Conservation (phyloP, 2,797 vertebrate genomes). For the Synanceia verrucosa region DNA sequence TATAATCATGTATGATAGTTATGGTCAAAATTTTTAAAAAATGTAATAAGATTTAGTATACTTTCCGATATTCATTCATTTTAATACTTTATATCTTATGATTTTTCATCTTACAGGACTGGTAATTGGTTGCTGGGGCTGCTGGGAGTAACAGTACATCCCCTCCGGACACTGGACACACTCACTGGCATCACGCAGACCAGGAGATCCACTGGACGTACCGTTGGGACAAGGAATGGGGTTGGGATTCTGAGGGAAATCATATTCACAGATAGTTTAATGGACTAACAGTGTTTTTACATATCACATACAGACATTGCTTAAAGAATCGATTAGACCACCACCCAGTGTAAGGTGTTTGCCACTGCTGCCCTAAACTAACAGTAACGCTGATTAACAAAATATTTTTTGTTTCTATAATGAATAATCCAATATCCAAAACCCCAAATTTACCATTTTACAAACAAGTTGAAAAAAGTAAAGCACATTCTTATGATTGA, state of each 20-base stretch:
- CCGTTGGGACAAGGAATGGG: slow-evolving; percentile 89
- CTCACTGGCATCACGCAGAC: slow-evolving; percentile 81
- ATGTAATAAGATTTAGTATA: no score
- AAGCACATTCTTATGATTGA: no score
- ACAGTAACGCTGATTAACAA: no score
- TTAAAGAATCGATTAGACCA: no score
- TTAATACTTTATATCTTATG: background rate
- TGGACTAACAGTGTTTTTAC: background rate
- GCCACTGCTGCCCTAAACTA: no score
- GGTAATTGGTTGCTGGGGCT: slow-evolving; percentile 79
- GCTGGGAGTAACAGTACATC: slow-evolving; percentile 85
- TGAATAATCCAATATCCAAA: no score
- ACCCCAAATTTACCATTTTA: no score
- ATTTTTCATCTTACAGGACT: slow-evolving; percentile 80
- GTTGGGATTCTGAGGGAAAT: slow-evolving; percentile 78
- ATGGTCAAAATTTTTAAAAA: no score
- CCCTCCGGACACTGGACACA: slow-evolving; percentile 85
- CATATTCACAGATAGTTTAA: background rate
- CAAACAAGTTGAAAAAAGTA: no score
- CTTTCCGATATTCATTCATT: background rate
- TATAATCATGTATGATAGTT: background rate
- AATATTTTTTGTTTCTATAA: no score
- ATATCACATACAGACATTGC: no score
- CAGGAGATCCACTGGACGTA: slow-evolving; percentile 83
- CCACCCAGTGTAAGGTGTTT: no score